These are phyloP conservation scores for Thera britannica DNA, from an alignment of 2,888 invertebrate species.

Conservation along the genomic window DNA sequence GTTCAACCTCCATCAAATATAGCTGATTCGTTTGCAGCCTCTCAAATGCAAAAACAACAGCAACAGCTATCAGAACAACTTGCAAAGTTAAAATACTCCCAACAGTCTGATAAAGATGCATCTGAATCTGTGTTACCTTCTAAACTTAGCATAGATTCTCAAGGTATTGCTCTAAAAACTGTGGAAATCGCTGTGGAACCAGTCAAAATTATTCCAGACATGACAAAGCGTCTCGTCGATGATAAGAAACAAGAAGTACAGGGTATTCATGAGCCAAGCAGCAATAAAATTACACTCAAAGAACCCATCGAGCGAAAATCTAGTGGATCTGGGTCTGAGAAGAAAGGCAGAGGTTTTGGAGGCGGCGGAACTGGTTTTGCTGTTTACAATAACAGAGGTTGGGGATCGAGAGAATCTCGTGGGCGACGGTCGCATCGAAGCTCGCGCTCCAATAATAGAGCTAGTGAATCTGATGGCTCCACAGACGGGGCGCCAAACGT, in stretches of 20 bases:
- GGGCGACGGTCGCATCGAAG: constrained; percentile 79
- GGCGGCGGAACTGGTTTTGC: constrained; percentile 67
- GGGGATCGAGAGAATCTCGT: constrained; percentile 79
- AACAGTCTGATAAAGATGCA: constrained; percentile 71
- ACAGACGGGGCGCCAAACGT: constrained; percentile 87
- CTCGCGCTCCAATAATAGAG: constrained; percentile 76
- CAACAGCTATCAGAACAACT: constrained; percentile 53
- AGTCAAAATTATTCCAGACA: constrained; percentile 54
- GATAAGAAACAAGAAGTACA: constrained; percentile 69
- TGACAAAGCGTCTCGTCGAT: constrained; percentile 62
- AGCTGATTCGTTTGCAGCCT: constrained; percentile 53
- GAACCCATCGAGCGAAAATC: constrained; percentile 78
- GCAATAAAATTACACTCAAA: constrained; percentile 76
- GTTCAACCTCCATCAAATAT: constrained; percentile 48
- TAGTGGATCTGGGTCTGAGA: constrained; percentile 78
- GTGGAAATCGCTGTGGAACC: constrained; percentile 63
- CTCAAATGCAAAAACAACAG: constrained; percentile 58
- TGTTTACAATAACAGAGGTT: constrained; percentile 78
- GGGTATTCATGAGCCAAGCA: constrained; percentile 57
- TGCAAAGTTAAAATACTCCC: constrained; percentile 60
- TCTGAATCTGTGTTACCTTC: constrained; percentile 69
- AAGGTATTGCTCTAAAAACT: constrained; percentile 53
- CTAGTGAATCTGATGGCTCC: constrained; percentile 90
- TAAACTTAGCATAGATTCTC: constrained; percentile 66
- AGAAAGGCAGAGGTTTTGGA: constrained; percentile 82